These are phyloP conservation scores for Cremastinae sp. DNA, from an alignment of 2,888 invertebrate species.

Conservation along the genomic window DNA sequence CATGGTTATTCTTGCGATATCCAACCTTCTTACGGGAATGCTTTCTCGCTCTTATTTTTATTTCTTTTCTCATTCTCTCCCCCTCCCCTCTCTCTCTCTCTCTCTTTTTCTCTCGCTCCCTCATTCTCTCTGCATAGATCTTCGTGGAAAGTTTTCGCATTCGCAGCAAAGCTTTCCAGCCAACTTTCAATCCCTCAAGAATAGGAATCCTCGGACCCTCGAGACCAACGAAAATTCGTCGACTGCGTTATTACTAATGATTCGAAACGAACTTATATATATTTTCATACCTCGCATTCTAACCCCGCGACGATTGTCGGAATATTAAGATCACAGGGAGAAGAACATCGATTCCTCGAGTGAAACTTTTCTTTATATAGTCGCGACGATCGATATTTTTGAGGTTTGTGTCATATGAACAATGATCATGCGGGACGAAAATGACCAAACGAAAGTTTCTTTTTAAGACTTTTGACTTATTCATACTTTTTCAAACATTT, in stretches of 20 bases:
- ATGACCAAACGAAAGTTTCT: too few relatives aligned
- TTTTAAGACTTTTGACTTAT: too few relatives aligned
- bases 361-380: too few relatives aligned
- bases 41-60: constrained; percentile 34
- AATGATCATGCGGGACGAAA: too few relatives aligned
- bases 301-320: too few relatives aligned
- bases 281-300: neutral
- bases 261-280: constrained; percentile 33
- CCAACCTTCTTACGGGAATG: constrained; percentile 52
- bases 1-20: constrained; percentile 58
- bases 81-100: constrained; percentile 24
- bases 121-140: constrained; percentile 15
- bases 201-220: constrained; percentile 18
- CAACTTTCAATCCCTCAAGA: constrained; percentile 20
- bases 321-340: too few relatives aligned
- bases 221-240: constrained; percentile 42
- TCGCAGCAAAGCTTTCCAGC: constrained; percentile 35
- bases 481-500: too few relatives aligned
- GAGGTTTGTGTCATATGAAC: too few relatives aligned
- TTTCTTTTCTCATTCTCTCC: constrained; percentile 38
- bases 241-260: constrained; percentile 42
- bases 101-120: constrained; percentile 20
- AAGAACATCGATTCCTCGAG: too few relatives aligned
- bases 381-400: too few relatives aligned
- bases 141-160: constrained; percentile 58